Conservation (phyloP, 2,113 vertebrate genomes). For the Zosterops hypoxanthus region DNA sequence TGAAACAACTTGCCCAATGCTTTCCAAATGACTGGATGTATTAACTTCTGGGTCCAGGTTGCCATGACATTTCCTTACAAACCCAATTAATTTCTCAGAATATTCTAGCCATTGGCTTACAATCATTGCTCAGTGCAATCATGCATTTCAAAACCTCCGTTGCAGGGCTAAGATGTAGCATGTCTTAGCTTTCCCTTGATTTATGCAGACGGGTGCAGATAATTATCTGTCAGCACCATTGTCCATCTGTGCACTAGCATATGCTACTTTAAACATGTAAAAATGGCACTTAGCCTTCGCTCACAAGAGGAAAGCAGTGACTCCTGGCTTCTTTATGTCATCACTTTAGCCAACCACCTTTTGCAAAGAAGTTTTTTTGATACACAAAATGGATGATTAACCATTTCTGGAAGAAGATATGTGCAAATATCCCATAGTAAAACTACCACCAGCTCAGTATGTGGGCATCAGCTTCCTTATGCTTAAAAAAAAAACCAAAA, state of each 20-base stretch:
- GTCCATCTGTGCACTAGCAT: neutral
- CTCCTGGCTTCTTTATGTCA: neutral
- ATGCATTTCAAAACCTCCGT: neutral
- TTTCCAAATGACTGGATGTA: neutral
- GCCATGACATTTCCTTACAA: neutral
- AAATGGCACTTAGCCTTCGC: neutral
- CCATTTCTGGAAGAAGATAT: neutral
- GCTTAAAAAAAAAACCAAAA: neutral
- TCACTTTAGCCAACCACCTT: neutral
- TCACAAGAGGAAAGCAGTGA: neutral
- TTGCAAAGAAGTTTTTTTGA: neutral
- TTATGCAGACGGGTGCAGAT: neutral
- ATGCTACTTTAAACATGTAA: neutral
- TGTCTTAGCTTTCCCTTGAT: neutral
- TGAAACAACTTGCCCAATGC: neutral
- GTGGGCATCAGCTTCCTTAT: neutral
- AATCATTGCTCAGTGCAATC: accelerated
- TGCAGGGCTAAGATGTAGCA: neutral
- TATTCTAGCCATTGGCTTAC: neutral
- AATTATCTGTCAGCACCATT: neutral
- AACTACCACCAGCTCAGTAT: neutral
- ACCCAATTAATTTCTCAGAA: neutral
- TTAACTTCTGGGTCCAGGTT: neutral
- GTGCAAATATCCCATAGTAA: neutral
- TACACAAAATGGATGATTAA: neutral